phyloP scores from a whole-genome alignment of 92 coral and sea anemone genomes.

The Epizoanthus stellaris region DNA sequence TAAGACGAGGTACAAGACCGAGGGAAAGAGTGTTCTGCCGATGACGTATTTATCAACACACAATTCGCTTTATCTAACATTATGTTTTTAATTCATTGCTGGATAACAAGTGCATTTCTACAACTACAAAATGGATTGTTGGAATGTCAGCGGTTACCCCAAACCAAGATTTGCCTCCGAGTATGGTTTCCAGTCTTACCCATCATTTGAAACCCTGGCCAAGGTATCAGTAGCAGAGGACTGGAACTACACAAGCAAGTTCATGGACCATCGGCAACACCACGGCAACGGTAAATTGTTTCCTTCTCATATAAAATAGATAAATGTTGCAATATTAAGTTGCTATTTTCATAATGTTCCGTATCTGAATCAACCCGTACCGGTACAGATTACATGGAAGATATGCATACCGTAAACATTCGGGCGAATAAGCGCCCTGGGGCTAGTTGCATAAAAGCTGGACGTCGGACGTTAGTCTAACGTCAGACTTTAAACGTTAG shows the following conservation, averaged over 20 bases:
- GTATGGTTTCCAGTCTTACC: constrained; percentile 98
- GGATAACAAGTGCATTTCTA: constrained; percentile 83
- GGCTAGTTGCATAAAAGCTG: too few species aligned
- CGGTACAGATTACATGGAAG: too few species aligned
- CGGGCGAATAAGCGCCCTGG: too few species aligned
- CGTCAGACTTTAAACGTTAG: too few species aligned
- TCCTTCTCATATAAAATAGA: neutral
- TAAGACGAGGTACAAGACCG: too few species aligned
- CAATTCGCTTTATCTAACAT: neutral
- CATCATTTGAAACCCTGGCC: constrained; percentile 92
- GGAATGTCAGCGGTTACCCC: constrained; percentile 89
- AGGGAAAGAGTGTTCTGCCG: too few species aligned
- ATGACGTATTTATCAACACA: too few species aligned
- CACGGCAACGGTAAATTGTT: constrained; percentile 79
- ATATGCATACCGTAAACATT: too few species aligned
- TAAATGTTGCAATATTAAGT: neutral
- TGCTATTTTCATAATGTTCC: neutral
- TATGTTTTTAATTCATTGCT: neutral
- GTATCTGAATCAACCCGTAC: neutral
- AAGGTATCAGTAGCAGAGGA: constrained; percentile 82
- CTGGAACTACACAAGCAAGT: constrained; percentile 87
- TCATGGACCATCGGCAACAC: constrained; percentile 97
- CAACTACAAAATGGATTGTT: constrained; percentile 89
- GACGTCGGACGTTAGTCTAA: too few species aligned
- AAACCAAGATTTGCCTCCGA: constrained; percentile 98